Evolutionary conservation across 2,797 vertebrate genomes (phyloP).

Genomic region (Girardinus metallicus): DNA sequence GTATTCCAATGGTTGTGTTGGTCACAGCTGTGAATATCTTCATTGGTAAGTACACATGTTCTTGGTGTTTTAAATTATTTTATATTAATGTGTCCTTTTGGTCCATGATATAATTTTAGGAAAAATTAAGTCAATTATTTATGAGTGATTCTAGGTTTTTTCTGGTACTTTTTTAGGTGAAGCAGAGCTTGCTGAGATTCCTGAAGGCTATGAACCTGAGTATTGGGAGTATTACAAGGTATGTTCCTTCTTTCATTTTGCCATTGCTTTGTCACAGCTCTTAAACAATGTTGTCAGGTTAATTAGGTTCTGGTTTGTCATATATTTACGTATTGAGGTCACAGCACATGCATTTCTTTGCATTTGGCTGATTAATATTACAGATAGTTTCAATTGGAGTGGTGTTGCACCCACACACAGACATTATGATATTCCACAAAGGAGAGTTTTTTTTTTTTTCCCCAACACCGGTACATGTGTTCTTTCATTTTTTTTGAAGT

Average conservation of each 20-base stretch:
- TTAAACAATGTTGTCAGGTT: constrained; percentile 5
- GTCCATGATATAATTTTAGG: neutral
- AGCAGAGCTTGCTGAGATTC: constrained; percentile 90
- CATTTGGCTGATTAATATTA: neutral
- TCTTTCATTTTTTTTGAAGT: neutral
- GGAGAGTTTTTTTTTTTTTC: neutral
- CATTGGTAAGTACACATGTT: constrained; percentile 83
- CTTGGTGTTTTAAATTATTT: neutral
- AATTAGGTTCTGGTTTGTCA: neutral
- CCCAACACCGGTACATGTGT: neutral
- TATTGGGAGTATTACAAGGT: constrained; percentile 91
- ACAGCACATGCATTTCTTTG: too few relatives aligned
- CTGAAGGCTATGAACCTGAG: constrained; percentile 92
- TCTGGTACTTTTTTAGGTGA: constrained; percentile 77
- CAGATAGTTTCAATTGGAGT: neutral
- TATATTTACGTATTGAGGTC: neutral
- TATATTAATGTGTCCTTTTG: neutral
- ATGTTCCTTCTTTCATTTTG: neutral
- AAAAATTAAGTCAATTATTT: neutral
- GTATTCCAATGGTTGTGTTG: constrained; percentile 83
- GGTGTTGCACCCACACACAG: neutral
- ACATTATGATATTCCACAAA: neutral
- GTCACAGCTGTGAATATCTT: constrained; percentile 89
- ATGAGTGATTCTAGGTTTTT: constrained; percentile 14
- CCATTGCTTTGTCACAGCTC: neutral